phyloP scores from a whole-genome alignment of 2,888 invertebrate genomes.

The Temnothorax ravouxi region DNA sequence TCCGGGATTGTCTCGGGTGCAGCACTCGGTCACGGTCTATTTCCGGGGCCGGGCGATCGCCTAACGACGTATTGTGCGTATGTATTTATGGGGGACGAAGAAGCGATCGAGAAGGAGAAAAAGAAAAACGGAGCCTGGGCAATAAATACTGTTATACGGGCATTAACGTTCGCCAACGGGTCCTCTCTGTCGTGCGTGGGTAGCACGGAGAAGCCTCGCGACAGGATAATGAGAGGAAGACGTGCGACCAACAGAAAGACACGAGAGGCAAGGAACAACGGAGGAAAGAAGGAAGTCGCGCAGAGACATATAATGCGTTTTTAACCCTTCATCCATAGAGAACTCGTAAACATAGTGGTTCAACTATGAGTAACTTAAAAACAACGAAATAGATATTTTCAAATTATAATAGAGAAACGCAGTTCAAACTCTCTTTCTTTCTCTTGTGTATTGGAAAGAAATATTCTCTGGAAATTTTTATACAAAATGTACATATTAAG shows the following conservation, averaged over 20 bases:
- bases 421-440: neutral
- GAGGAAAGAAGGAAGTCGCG: conserved; percentile 1
- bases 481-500: neutral
- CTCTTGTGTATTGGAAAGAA: neutral
- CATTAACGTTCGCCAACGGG: conserved; percentile 73
- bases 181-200: conserved; percentile 66
- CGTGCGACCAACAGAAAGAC: conserved; percentile 23
- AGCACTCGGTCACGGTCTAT: conserved; percentile 81
- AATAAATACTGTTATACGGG: conserved; percentile 80
- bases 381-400: neutral
- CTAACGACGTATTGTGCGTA: conserved; percentile 85
- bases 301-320: neutral
- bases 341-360: neutral
- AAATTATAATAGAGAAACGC: neutral
- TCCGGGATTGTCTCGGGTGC: conserved; percentile 83
- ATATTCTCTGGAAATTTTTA: neutral
- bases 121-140: conserved; percentile 48
- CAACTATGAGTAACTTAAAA: neutral
- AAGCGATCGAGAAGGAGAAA: conserved; percentile 75
- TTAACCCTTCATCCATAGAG: neutral
- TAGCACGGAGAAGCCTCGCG: conserved; percentile 46
- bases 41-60: conserved; percentile 79
- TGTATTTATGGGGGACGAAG: conserved; percentile 81
- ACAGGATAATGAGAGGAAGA: conserved; percentile 69
- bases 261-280: neutral